Conservation (phyloP, 2,797 vertebrate species). For the Microhierax caerulescens region DNA sequence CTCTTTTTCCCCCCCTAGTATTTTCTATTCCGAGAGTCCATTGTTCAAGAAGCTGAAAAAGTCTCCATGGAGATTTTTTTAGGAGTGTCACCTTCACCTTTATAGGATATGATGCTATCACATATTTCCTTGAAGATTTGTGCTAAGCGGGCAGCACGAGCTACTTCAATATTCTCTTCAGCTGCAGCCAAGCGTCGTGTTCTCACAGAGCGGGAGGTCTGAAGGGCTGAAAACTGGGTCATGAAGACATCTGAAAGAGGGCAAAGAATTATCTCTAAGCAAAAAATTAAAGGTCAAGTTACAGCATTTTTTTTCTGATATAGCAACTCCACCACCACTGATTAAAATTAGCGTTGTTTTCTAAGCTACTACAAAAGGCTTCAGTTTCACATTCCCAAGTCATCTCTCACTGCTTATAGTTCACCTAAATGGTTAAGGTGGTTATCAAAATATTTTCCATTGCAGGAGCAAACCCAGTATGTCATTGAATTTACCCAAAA, state of each 20-base stretch:
- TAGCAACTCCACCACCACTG: neutral
- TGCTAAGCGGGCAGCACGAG: constrained; percentile 94
- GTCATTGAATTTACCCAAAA: neutral
- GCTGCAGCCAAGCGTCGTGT: constrained; percentile 92
- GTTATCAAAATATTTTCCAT: neutral
- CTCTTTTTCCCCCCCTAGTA: accelerated
- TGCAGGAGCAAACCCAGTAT: neutral
- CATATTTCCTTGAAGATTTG: constrained; percentile 99
- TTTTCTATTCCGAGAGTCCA: neutral
- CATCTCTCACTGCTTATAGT: neutral
- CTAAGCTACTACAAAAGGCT: neutral
- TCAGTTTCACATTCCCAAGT: neutral
- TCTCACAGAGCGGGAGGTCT: constrained; percentile 93
- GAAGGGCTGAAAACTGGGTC: constrained; percentile 98
- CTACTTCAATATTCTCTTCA: constrained; percentile 96
- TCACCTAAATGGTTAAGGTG: neutral
- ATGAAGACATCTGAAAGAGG: constrained; percentile 93
- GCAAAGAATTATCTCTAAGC: neutral
- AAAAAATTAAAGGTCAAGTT: neutral
- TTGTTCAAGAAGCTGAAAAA: neutral
- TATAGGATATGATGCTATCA: constrained; percentile 96
- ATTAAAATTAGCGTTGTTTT: neutral
- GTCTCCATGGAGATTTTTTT: neutral
- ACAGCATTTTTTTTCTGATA: neutral
- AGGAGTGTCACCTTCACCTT: constrained; percentile 79